Evolutionary conservation across 2,888 invertebrate genomes (phyloP), one percentile per base, ranked within the genome.

Genomic region (Acheta domesticus): DNA sequence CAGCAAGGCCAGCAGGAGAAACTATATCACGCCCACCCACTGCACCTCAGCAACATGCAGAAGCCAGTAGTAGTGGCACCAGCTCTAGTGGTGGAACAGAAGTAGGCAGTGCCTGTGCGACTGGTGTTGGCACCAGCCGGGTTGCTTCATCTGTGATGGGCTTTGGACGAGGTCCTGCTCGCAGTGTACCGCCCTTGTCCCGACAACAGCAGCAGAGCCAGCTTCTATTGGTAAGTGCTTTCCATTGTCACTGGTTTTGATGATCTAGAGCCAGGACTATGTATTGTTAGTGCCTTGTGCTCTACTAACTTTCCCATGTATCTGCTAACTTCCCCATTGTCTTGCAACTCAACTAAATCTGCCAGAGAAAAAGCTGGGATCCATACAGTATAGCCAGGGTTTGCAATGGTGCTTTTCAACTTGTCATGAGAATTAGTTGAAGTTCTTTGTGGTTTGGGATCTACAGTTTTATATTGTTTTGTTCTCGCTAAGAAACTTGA

Each of bases 141-240:
- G 85, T 85, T 20, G 85, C 86, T 2, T 86, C 86, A n/a, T 83
- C 85, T 19, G 81, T 85, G 20, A 83, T 86, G 76, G 85, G 86
- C 19, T 85, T 88, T 5, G 74, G 73, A 4, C 49, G 81, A 19
- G 80, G 80, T 11, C 62, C 62, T 62, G 62, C 62, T 19, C 49
- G 81, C 23, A 74, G 76, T 20, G 87, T 90, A 74, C 87, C 89
- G 21, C 89, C 90, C 0, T 86, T 90, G 83, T 88, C 88, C 49
- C 86, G 89, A 73, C 89, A 87, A 82, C 87, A 87, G 80, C 88
- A 87, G 80, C 89, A 88, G 81, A 62, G 12, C 14, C 88, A 88
- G 84, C 85, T 90, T 80, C 84, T 89, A 74, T 83, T 89, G 83
- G 87, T 87, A 79, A 81, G 83, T 36, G 19, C 12, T 19, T 49